A percentile compares a stretch with the other conserved stretches of the same genome.
phyloP scores from a whole-genome alignment of 2,797 vertebrate species.

The Scomberomorus guttatus region DNA sequence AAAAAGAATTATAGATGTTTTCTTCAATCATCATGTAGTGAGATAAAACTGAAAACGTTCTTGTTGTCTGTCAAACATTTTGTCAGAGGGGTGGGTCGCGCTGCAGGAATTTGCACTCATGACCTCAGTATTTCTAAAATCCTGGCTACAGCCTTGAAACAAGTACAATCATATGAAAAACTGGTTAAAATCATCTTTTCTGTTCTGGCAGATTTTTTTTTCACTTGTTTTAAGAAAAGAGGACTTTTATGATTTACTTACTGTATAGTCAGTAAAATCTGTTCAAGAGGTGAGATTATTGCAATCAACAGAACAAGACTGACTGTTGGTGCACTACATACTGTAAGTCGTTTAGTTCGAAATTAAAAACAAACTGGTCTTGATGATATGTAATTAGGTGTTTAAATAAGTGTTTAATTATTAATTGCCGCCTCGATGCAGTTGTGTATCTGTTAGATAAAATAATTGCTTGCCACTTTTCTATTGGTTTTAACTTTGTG shows the following conservation, averaged over 20 bases:
- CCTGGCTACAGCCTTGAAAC: not conserved
- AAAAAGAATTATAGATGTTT: too few relatives aligned
- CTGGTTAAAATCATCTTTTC: constrained; percentile 3
- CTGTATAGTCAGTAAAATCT: not conserved
- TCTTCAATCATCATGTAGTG: too few relatives aligned
- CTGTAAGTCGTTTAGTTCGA: not conserved
- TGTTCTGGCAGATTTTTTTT: constrained; percentile 8
- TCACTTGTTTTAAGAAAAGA: not conserved
- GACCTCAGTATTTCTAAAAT: constrained; percentile 16
- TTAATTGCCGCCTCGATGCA: constrained; percentile 9
- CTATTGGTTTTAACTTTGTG: constrained; percentile 32
- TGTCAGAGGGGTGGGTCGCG: not conserved
- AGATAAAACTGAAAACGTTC: too few relatives aligned
- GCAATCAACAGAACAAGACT: not conserved
- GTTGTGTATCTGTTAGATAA: constrained; percentile 19
- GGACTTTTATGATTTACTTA: not conserved
- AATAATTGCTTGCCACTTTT: constrained; percentile 37
- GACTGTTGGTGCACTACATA: not conserved
- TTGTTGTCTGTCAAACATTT: not conserved
- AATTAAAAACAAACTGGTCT: constrained; percentile 20
- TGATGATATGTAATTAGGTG: constrained; percentile 7
- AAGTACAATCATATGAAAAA: not conserved
- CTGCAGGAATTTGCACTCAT: constrained; percentile 14
- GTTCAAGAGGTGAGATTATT: too few relatives aligned
- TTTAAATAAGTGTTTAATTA: constrained; percentile 22